Conservation (phyloP, 1,140 invertebrate genomes). For the Drosophila sucinea region DNA sequence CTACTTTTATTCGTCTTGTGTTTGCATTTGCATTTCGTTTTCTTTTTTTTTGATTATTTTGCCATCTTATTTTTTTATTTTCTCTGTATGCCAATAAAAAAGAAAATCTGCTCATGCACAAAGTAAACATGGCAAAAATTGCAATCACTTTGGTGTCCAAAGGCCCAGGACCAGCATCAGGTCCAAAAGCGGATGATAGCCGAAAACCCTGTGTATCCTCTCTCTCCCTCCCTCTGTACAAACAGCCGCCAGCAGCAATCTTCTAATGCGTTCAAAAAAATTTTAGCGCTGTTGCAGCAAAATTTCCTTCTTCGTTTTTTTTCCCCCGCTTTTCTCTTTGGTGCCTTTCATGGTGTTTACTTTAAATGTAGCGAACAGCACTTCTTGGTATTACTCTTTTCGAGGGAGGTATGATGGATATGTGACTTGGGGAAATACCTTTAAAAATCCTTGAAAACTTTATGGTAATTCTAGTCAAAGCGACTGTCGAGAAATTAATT, state of each 20-base stretch:
- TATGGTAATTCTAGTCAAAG: neutral
- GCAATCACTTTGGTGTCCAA: slow-evolving; percentile 65
- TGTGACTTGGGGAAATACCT: neutral
- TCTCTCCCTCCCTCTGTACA: slow-evolving; percentile 32
- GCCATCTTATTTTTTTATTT: slow-evolving; percentile 30
- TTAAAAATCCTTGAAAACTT: neutral
- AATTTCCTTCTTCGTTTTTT: slow-evolving; percentile 30
- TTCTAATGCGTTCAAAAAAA: slow-evolving; percentile 77
- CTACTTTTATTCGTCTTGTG: slow-evolving; percentile 54
- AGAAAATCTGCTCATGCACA: slow-evolving; percentile 68
- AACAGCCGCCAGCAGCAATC: slow-evolving; percentile 79
- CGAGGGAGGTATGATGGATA: neutral
- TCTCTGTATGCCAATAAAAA: slow-evolving; percentile 44
- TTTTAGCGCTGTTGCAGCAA: slow-evolving; percentile 72
- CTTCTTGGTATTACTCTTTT: slow-evolving; percentile 21
- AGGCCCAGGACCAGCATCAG: slow-evolving; percentile 12
- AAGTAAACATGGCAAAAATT: slow-evolving; percentile 73
- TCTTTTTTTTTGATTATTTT: slow-evolving; percentile 21
- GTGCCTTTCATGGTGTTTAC: slow-evolving; percentile 34
- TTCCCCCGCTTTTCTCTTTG: slow-evolving; percentile 29
- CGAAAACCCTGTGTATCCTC: neutral
- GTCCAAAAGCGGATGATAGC: slow-evolving; percentile 16
- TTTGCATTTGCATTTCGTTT: slow-evolving; percentile 62
- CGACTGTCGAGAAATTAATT: no score
- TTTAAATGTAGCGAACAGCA: slow-evolving; percentile 41